phyloP scores from a whole-genome alignment of 1,140 invertebrate species.

The Caerostris darwini region DNA sequence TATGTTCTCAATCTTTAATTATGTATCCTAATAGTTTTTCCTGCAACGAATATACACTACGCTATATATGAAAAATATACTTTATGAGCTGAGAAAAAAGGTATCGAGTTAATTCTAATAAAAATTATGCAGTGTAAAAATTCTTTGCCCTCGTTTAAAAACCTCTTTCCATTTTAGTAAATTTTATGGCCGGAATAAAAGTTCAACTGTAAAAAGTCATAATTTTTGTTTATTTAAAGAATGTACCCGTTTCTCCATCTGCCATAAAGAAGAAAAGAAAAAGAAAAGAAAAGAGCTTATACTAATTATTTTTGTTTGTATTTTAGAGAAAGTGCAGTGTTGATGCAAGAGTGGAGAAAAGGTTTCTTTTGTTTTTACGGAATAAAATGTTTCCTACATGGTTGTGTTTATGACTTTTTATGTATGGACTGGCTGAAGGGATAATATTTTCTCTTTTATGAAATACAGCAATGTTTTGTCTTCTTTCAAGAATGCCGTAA shows the following conservation, averaged over 20 bases:
- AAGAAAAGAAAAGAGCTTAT: neutral
- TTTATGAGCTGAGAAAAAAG: neutral
- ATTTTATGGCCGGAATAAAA: conserved; percentile 10
- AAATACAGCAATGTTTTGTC: neutral
- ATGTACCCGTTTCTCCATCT: neutral
- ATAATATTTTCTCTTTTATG: neutral
- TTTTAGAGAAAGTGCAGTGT: no score
- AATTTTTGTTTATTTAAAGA: neutral
- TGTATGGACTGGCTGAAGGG: neutral
- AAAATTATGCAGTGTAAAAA: neutral
- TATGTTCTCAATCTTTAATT: neutral
- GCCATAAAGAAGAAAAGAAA: neutral
- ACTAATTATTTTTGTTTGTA: no score
- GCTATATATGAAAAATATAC: neutral
- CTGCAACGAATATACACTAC: neutral
- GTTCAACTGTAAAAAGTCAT: neutral
- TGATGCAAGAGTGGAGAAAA: no score
- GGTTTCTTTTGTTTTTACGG: neutral
- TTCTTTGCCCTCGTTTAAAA: neutral
- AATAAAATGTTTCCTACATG: neutral
- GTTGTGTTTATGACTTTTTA: neutral
- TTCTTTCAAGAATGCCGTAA: neutral
- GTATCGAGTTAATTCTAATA: neutral
- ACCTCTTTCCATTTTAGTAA: neutral
- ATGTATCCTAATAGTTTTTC: neutral